Conservation (phyloP, 2,888 invertebrate genomes). For the Campoletis raptor region DNA sequence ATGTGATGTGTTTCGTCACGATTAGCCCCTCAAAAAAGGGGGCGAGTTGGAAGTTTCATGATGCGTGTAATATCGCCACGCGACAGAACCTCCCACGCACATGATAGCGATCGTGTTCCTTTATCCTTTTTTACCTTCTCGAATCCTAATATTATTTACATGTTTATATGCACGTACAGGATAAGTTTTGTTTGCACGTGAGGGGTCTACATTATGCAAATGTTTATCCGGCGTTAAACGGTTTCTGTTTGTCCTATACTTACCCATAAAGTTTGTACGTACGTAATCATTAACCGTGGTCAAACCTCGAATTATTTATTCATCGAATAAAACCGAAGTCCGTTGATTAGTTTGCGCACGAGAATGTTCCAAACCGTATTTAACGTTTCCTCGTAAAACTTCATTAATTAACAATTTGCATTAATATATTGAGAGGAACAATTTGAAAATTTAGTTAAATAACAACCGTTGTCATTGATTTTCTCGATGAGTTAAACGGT, state of each 20-base stretch:
- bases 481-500: not conserved
- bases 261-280: slow-evolving; percentile 24
- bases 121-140: slow-evolving; percentile 60
- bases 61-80: slow-evolving; percentile 79
- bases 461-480: not conserved
- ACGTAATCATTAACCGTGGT: slow-evolving; percentile 51
- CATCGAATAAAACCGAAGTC: slow-evolving; percentile 48
- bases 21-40: slow-evolving; percentile 24
- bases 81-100: slow-evolving; percentile 71
- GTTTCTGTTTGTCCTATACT: slow-evolving; percentile 58
- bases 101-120: slow-evolving; percentile 61
- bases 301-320: slow-evolving; percentile 67
- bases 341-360: slow-evolving; percentile 62
- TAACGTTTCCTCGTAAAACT: slow-evolving; percentile 23
- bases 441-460: not conserved
- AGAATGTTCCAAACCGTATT: slow-evolving; percentile 2
- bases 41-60: slow-evolving; percentile 67
- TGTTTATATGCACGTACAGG: not conserved
- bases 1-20: slow-evolving; percentile 48
- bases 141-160: slow-evolving; percentile 41
- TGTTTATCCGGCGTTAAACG: slow-evolving; percentile 77
- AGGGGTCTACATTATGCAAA: slow-evolving; percentile 75
- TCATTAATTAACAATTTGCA: not conserved
- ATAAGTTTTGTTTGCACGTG: slow-evolving; percentile 16
- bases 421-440: not conserved